Base-by-base conservation (phyloP, 1,140 invertebrate genomes). In the Meloidogyne hapla region DNA sequence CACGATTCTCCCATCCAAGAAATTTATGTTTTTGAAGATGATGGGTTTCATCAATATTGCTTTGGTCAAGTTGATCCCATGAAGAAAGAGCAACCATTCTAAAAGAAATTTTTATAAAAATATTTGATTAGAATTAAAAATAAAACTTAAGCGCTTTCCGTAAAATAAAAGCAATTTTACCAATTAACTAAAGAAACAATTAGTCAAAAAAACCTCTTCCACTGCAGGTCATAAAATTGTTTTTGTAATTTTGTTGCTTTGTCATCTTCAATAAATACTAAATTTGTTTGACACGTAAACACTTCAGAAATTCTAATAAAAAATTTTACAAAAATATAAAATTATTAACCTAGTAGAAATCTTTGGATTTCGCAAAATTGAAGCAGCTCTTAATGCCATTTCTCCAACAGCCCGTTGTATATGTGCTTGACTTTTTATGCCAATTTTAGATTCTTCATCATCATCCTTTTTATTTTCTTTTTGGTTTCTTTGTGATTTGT, bases 81-180 rank as follows among this genome's bases (percentile, higher is more conserved):
- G 77, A 78, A 25, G 77, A 78, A n/a, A 78, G 77, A 63, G 74
- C 66, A 56, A 80, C 40, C 18, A 68, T 12, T 15, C 77, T 78
- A 26, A 45, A 68, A 78, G 42, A 61, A n/a, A 67, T 33, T 56
- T 15, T 26, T 26, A 26, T 18, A 15, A 12, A 45, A 25, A n/a
- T n/a, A n/a, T n/a, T n/a, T n/a, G n/a, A n/a, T n/a, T n/a, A n/a
- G n/a, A n/a, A n/a, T n/a, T n/a, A n/a, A n/a, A n/a, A n/a, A n/a
- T n/a, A n/a, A n/a, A n/a, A n/a, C n/a, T n/a, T n/a, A n/a, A n/a
- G n/a, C n/a, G n/a, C n/a, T n/a, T n/a, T n/a, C n/a, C n/a, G n/a
- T n/a, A n/a, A 77, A 77, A 26, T 48, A 33, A 74, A 23, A 18
- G 13, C 13, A 28, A 26, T 18, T 12, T 74, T 13, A 9, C 25